Base-by-base conservation (phyloP, 2,113 vertebrate genomes). In the Oreocharis arfaki region DNA sequence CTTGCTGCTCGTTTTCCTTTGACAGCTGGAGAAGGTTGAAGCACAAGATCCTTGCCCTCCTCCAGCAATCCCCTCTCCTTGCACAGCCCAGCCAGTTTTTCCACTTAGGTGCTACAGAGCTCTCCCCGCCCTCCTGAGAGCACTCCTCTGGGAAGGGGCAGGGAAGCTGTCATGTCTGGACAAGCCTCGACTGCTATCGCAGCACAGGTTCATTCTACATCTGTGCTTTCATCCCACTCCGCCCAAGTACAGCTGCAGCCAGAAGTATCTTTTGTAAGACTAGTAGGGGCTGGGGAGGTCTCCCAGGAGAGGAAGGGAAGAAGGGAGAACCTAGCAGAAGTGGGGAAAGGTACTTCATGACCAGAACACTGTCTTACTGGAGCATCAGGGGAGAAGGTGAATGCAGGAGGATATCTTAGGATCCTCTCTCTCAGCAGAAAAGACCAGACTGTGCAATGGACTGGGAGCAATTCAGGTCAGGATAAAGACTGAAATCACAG, bases 11-110 rank as follows among this genome's bases (percentile, higher is more conserved):
- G 0, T 77, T 94, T 88, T 7, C 2, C 70, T 68, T 65, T 71
- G 49, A 69, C 50, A 91, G 30, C 64, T 88, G 65, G 79, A 70
- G 82, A 71, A 59, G 60, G 59, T 41, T 91, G 84, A 90, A 93
- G 84, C 68, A 46, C 61, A 74, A 47, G 79, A 90, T 93, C 84
- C 61, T 73, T 53, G 30, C 77, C 70, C 39, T 86, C 74, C 81
- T 90, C 68, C 67, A 89, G 84, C 88, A 85, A 88, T 92, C 91
- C 64, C 71, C 93, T 95, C 81, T 92, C 64, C 56, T 39, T 37
- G 27, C 64, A 81, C 26, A 94, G 94, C 87, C 59, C 83, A 97
- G 95, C 97, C 97, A 96, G 96, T 97, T 97, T 97, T 97, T 97
- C 96, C 93, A 97, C 97, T 97, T 96, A 68, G 90, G 86, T 89